Evolutionary conservation across 2,113 vertebrate species (phyloP), one percentile per base, ranked within the genome.

Genomic region (Halichoeres trimaculatus): DNA sequence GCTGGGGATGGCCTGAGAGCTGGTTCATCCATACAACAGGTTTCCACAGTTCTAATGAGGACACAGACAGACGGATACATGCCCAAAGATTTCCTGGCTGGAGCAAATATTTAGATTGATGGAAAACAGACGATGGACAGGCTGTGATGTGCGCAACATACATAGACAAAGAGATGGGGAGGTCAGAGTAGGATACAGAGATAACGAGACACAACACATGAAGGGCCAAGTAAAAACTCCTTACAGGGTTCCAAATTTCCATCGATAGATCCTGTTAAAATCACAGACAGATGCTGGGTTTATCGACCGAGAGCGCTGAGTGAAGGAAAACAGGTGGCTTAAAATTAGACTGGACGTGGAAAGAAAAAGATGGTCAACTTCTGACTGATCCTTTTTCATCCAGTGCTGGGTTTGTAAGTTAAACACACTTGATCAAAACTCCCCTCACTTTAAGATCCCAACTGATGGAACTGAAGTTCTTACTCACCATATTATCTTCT

Each of bases 11-110:
- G 45, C 52, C 64, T 12, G 8, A 53, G 52, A 47, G 40, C 76
- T 50, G 74, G 12, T 66, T 50, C 72, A 59, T 70, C 75, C 61
- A 70, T 58, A 58, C 55, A 64, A 70, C 72, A 65, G 65, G 70
- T 47, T 74, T 62, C 35, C 24, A 34, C 20, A 36, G 41, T 64
- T 59, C 38, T 34, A 47, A 53, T 20, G 56, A 58, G 72, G 68
- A 74, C 68, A 67, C 56, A 60, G 30, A 13, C 23, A 43, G 24
- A 61, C 26, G 24, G 14, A 71, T 10, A 23, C 16, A 58, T 22
- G 63, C 35, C 19, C 30, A 20, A 30, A 56, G 23, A 64, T 4
- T 26, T 30, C 70, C 57, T 59, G 43, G 53, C 50, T 38, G 1
- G 7, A 59, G 58, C 23, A 10, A 35, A 56, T 24, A n/a, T n/a